A percentile compares a stretch with the other conserved stretches of the same genome.
These are phyloP conservation scores for Micromys minutus DNA, from an alignment of 2,113 vertebrate genomes.

Conservation along the genomic window DNA sequence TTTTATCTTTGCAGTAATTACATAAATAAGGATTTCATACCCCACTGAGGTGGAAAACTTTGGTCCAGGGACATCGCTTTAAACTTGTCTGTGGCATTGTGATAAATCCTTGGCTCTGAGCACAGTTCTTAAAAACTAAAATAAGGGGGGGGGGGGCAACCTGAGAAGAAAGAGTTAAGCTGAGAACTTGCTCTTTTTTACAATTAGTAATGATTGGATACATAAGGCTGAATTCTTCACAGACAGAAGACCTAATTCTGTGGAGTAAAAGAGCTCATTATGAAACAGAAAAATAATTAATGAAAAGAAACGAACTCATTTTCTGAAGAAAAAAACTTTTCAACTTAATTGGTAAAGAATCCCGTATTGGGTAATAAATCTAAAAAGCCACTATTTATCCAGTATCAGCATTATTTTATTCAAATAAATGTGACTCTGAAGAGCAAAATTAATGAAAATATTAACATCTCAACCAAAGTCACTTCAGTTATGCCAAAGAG, in stretches of 20 bases:
- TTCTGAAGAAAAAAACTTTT: slow-evolving; percentile 43
- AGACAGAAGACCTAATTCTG: neutral
- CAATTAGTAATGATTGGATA: neutral
- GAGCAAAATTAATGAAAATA: slow-evolving; percentile 31
- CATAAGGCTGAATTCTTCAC: neutral
- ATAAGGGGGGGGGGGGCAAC: neutral
- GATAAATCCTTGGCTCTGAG: neutral
- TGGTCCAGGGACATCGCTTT: neutral
- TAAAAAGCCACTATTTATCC: neutral
- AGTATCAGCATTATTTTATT: neutral
- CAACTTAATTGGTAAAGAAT: slow-evolving; percentile 29
- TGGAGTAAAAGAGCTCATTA: slow-evolving; percentile 17
- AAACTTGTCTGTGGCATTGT: neutral
- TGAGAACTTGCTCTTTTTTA: neutral
- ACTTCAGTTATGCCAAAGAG: neutral
- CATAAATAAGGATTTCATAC: neutral
- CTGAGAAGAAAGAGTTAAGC: neutral
- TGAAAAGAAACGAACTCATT: slow-evolving; percentile 9
- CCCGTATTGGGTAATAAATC: neutral
- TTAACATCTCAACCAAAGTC: slow-evolving; percentile 32
- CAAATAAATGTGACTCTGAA: slow-evolving; percentile 32
- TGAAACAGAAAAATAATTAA: slow-evolving; percentile 12
- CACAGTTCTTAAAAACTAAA: neutral
- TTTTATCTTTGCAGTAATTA: neutral
- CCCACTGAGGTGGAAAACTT: neutral